Base-by-base conservation (phyloP, 2,888 invertebrate genomes). In the Scaptomyza cyrtandrae region DNA sequence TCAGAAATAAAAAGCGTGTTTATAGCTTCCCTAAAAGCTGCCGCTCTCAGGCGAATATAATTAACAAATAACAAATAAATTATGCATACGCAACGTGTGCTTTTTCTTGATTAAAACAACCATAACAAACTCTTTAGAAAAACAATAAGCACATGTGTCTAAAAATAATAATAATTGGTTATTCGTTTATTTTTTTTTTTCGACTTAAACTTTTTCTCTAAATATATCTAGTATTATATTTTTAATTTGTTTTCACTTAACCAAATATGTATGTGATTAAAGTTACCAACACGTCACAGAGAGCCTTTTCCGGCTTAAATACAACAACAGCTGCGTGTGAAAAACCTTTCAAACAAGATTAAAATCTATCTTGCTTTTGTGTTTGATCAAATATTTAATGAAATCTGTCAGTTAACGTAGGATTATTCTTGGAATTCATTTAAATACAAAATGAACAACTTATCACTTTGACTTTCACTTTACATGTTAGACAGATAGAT, bases 1-100 rank as follows among this genome's bases (percentile, higher is more conserved):
- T 24, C 24, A 24, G 24, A 24, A 6, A 9, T 3, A 39, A 16
- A 41, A 10, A 16, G 14, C 43, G 49, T 63, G 50, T 74, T 73
- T 71, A 71, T 61, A 41, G 65, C 61, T 52, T 24, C 63, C 67
- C 56, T 33, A 4, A 77, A 77, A 66, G 74, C n/a, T 65, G 61
- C 5, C 65, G 63, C 7, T 49, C 9, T 13, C 43, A n/a, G 14
- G 55, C 46, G 44, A 35, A 31, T 19, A 29, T 27, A 39, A 37
- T 63, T 31, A 50, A 14, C 9, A 35, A 44, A 62, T 62, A 37
- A 9, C 13, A 49, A 63, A 39, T 63, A 35, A 55, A 69, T 80
- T 83, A 71, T 64, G 63, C 73, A 83, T 68, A 60, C 50, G 61
- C 56, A 49, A 61, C 13, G 54, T 52, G 16, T 10, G 11, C 24